A percentile compares a stretch with the other conserved stretches of the same genome.
Evolutionary conservation across 2,888 invertebrate species (phyloP).

Genomic region (Calameuta idolon): DNA sequence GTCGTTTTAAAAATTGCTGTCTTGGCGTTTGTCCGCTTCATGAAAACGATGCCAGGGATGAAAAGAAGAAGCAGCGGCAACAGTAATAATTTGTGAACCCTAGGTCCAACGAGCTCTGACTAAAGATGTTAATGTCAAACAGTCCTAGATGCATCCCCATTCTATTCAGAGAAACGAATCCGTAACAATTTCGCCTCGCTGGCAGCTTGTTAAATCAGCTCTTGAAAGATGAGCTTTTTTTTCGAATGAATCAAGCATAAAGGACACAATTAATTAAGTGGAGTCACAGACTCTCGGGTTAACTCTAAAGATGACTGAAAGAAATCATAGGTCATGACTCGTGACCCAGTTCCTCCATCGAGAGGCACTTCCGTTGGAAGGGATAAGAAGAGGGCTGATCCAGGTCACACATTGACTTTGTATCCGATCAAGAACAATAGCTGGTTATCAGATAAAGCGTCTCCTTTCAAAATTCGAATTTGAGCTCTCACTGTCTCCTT

Average conservation of each 20-base stretch:
- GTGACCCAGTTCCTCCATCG: constrained; percentile 51
- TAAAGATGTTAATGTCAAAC: neutral
- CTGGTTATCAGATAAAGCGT: too few species aligned
- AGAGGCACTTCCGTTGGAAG: constrained; percentile 40
- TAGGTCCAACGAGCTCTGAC: neutral
- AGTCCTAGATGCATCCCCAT: neutral
- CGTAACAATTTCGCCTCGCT: neutral
- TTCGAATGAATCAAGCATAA: neutral
- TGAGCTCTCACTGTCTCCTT: too few species aligned
- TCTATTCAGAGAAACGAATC: neutral
- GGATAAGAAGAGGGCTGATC: neutral
- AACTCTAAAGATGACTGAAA: neutral
- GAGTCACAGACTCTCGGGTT: neutral
- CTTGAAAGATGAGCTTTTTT: neutral
- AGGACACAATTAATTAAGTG: neutral
- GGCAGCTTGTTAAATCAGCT: neutral
- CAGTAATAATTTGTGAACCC: neutral
- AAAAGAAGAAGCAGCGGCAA: neutral
- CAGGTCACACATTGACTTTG: neutral
- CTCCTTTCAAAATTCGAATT: too few species aligned
- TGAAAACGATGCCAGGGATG: neutral
- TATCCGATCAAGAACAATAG: too few species aligned
- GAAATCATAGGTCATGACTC: constrained; percentile 37
- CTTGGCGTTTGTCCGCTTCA: neutral
- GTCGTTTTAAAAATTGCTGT: neutral